These are phyloP conservation scores for Lithophane socia DNA, from an alignment of 2,888 invertebrate species.

Conservation along the genomic window DNA sequence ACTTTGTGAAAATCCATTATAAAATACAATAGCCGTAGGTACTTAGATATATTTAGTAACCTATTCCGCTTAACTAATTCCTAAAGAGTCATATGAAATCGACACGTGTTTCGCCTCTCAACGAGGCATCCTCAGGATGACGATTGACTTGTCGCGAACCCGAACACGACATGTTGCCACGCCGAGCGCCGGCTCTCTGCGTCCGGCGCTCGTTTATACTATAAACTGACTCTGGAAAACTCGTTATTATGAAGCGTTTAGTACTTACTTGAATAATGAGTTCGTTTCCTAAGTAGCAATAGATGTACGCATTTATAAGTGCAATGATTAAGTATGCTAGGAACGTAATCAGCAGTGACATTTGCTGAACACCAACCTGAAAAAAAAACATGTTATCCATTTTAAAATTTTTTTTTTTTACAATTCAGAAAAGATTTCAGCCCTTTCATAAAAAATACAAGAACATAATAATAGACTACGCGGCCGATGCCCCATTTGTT, in stretches of 20 bases:
- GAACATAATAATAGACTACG: neutral
- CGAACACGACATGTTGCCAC: no score
- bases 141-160: no score
- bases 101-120: no score
- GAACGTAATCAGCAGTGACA: slow-evolving; percentile 76
- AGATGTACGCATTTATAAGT: slow-evolving; percentile 82
- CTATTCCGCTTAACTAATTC: no score
- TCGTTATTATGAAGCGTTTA: neutral
- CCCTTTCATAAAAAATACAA: neutral
- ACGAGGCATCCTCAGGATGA: no score
- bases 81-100: no score
- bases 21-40: no score
- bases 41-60: no score
- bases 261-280: slow-evolving; percentile 80
- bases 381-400: slow-evolving; percentile 15
- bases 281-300: slow-evolving; percentile 82
- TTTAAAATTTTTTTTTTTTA: neutral
- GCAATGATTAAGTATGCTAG: slow-evolving; percentile 76
- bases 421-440: neutral
- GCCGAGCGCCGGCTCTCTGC: no score
- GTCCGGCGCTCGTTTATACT: no score
- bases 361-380: slow-evolving; percentile 77
- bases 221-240: neutral
- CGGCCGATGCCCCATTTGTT: neutral
- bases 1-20: no score